Evolutionary conservation across 2,888 invertebrate species (phyloP).

Genomic region (Metallyticus violacea): DNA sequence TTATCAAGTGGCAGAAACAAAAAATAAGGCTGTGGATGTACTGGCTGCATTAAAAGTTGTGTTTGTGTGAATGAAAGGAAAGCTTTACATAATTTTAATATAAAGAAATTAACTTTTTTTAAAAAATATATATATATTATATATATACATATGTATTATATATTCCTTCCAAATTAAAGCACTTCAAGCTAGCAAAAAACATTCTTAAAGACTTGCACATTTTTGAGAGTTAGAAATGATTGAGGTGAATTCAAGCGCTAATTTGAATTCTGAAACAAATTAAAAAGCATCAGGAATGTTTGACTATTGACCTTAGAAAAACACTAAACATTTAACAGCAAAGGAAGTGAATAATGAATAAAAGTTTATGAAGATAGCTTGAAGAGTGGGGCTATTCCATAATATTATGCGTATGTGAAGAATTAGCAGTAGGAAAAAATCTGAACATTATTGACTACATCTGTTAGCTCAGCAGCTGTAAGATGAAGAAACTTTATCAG

Average conservation of each 20-base stretch:
- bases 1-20: conserved; percentile 19
- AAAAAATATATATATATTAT: not conserved
- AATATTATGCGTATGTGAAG: not conserved
- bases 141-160: not conserved
- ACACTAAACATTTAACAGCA: not conserved
- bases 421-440: not conserved
- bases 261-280: not conserved
- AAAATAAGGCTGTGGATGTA: conserved; percentile 15
- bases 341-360: not conserved
- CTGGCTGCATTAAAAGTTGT: not conserved
- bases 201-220: not conserved
- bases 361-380: not conserved
- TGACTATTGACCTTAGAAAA: not conserved
- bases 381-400: not conserved
- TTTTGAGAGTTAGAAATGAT: not conserved
- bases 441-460: not conserved
- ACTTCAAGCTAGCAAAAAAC: not conserved
- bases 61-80: not conserved
- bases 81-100: not conserved
- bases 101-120: not conserved
- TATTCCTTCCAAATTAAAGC: not conserved
- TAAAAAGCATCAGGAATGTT: not conserved
- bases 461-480: not conserved
- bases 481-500: not conserved
- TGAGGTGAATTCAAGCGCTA: not conserved